Base-by-base conservation (phyloP, 2,113 vertebrate species). In the Halcyon malimbica region DNA sequence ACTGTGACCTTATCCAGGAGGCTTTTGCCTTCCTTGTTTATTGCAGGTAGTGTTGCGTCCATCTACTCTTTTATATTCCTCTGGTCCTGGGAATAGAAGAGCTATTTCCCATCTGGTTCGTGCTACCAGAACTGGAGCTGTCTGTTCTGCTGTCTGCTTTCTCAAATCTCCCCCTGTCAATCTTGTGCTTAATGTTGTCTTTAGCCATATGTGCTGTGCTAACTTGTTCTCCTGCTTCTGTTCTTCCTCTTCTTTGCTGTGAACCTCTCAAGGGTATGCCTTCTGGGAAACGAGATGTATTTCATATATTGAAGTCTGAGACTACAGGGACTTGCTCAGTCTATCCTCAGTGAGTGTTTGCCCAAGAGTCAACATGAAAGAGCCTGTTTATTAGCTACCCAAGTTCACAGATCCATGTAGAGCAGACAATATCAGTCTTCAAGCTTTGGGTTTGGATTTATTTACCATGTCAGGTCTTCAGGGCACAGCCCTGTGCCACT, bases 91-190 rank as follows among this genome's bases (percentile, higher is more conserved):
- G 76, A 94, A 81, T 23, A 94, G 60, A 56, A 90, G 68, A 88
- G 51, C 64, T 83, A 29, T 94, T 92, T 90, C 71, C 79, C 85
- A 86, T 96, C 92, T 95, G 92, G 51, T 83, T 42, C 14, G 2
- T 62, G 31, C 24, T 79, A 73, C 59, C 31, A 83, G 51, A 31
- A 69, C 70, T 64, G 39, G 17, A 64, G 41, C 20, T 42, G 41
- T 67, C 56, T 20, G 70, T 86, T 93, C 31, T 5, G 39, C 81
- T 92, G 68, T 83, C 90, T 91, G 44, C 63, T 80, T 91, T 79
- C 75, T 77, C 67, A 87, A 57, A 73, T 93, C 37, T 86, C n/a
- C 25, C 35, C 28, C 31, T 59, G 68, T 90, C 75, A 95, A 1
- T 81, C 86, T 94, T 6, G 1, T 74, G 54, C 33, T 70, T 80